Conservation (phyloP, 2,797 vertebrate genomes). For the Lepus townsendii region DNA sequence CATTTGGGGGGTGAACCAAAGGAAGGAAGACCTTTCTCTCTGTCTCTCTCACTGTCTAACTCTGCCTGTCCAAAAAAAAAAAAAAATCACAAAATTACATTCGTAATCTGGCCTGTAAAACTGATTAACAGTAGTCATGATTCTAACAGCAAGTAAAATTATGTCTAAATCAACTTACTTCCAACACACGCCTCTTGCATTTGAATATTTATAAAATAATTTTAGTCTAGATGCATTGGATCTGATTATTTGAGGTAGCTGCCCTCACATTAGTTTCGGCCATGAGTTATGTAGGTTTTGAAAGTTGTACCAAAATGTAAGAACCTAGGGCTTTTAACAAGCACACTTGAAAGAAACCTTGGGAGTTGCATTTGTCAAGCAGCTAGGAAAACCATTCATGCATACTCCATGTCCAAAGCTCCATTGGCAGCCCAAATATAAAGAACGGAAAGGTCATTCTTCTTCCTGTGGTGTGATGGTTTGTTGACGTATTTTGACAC, state of each 20-base stretch:
- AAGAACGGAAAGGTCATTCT: slow-evolving; percentile 91
- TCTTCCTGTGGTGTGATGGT: slow-evolving; percentile 89
- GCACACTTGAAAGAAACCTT: slow-evolving; percentile 86
- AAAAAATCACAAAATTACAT: background rate
- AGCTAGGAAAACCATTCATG: slow-evolving; percentile 87
- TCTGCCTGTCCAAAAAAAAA: background rate
- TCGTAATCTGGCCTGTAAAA: slow-evolving; percentile 22
- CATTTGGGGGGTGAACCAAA: no score
- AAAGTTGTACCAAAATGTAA: slow-evolving; percentile 80
- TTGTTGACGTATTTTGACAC: slow-evolving; percentile 94
- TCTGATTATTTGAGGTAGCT: slow-evolving; percentile 49
- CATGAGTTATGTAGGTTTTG: slow-evolving; percentile 69
- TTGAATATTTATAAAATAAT: slow-evolving; percentile 36
- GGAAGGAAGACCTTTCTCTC: no score
- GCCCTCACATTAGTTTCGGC: slow-evolving; percentile 66
- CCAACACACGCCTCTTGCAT: background rate
- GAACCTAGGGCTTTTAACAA: slow-evolving; percentile 80
- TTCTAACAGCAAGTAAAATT: slow-evolving; percentile 28
- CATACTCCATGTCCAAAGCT: slow-evolving; percentile 87
- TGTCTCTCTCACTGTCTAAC: no score
- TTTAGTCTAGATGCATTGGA: slow-evolving; percentile 54
- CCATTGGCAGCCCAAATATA: slow-evolving; percentile 86
- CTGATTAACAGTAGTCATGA: background rate
- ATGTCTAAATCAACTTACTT: slow-evolving; percentile 23
- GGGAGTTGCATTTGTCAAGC: slow-evolving; percentile 89